A percentile compares a stretch with the other conserved stretches of the same genome.
These are phyloP conservation scores for Saturnia japonica DNA, from an alignment of 2,888 invertebrate species.

Conservation along the genomic window DNA sequence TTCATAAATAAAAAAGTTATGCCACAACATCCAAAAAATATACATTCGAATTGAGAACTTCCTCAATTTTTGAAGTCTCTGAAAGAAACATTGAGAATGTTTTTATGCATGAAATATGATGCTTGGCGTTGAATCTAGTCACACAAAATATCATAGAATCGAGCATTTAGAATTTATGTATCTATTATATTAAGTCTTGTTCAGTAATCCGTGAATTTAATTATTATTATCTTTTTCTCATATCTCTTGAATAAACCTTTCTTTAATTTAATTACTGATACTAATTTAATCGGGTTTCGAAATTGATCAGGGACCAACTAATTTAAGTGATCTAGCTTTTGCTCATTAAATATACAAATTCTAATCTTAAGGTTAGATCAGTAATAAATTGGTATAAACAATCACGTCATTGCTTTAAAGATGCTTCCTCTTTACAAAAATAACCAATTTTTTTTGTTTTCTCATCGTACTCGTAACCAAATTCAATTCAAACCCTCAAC, in stretches of 20 bases:
- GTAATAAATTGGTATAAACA: neutral
- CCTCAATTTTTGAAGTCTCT: no score
- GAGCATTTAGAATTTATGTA: neutral
- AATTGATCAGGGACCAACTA: no score
- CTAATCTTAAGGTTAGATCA: neutral
- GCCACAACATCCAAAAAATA: no score
- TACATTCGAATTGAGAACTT: no score
- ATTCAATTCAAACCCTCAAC: slow-evolving; percentile 56
- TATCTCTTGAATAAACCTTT: neutral
- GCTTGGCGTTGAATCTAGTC: neutral
- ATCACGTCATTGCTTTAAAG: neutral
- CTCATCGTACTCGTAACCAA: slow-evolving; percentile 40
- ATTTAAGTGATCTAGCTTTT: neutral
- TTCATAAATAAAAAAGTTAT: no score
- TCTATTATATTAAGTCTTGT: neutral
- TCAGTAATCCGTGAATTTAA: neutral
- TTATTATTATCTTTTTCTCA: neutral
- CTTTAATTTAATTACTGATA: no score
- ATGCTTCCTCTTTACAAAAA: neutral
- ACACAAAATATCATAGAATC: neutral
- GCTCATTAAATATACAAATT: neutral
- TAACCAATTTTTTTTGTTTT: neutral
- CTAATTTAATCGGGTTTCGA: neutral
- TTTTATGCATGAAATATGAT: no score
- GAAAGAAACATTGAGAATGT: no score